phyloP scores from a whole-genome alignment of 2,888 invertebrate genomes.

The Galeopsomyia nigrocyanea region DNA sequence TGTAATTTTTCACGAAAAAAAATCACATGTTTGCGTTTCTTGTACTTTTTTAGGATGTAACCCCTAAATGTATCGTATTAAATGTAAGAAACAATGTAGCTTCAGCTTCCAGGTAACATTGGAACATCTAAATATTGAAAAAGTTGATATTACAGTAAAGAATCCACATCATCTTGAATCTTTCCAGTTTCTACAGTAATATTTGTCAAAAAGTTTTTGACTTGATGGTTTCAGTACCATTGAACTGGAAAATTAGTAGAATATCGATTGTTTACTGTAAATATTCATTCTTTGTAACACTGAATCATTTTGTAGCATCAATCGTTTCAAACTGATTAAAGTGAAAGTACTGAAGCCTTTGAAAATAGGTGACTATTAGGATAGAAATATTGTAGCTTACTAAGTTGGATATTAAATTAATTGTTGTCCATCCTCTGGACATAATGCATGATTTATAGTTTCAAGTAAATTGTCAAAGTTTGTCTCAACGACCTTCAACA shows the following conservation, averaged over 20 bases:
- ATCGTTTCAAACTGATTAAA: conserved; percentile 32
- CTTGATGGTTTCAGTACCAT: background rate
- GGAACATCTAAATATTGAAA: conserved; percentile 39
- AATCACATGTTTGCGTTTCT: conserved; percentile 46
- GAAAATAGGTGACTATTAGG: conserved; percentile 43
- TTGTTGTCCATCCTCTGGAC: conserved; percentile 43
- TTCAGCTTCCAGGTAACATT: conserved; percentile 39
- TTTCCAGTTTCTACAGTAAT: conserved; percentile 17
- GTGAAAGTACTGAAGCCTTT: conserved; percentile 39
- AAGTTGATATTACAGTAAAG: conserved; percentile 22
- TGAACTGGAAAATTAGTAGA: conserved; percentile 15
- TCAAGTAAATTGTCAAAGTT: conserved; percentile 33
- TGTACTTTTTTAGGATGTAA: conserved; percentile 49
- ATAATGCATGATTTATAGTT: conserved; percentile 34
- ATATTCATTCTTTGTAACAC: conserved; percentile 49
- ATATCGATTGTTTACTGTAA: conserved; percentile 46
- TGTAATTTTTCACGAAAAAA: conserved; percentile 46
- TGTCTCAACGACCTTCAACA: conserved; percentile 19
- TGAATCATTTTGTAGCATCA: conserved; percentile 49
- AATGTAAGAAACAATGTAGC: conserved; percentile 44
- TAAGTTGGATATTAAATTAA: conserved; percentile 40
- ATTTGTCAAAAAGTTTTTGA: conserved; percentile 1
- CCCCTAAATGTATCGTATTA: conserved; percentile 44
- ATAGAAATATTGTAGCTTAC: conserved; percentile 35
- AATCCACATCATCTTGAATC: conserved; percentile 14